These are phyloP conservation scores for Hippopotamyrus pictus DNA, from an alignment of 2,797 vertebrate genomes.

Conservation along the genomic window DNA sequence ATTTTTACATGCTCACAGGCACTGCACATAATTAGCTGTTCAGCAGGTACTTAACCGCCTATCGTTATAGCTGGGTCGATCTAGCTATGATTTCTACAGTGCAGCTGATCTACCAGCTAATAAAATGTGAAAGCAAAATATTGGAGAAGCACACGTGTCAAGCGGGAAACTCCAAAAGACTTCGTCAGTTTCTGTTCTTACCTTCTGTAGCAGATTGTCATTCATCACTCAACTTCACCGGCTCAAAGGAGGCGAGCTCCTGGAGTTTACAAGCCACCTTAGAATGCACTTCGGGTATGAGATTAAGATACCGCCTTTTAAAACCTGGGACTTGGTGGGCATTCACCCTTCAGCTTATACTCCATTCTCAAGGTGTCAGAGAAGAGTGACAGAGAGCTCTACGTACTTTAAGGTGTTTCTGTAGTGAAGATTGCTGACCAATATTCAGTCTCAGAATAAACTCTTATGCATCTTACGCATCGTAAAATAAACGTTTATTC, in stretches of 20 bases:
- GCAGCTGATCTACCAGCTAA: not conserved
- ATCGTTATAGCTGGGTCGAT: not conserved
- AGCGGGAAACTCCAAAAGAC: not conserved
- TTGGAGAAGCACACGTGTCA: not conserved
- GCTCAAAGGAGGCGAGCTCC: not conserved
- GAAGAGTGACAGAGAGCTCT: not conserved
- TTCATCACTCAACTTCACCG: not conserved
- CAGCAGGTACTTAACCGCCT: not conserved
- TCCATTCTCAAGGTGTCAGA: not conserved
- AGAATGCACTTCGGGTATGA: not conserved
- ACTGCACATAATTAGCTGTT: not conserved
- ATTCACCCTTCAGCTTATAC: not conserved
- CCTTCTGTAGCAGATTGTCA: not conserved
- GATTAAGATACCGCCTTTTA: not conserved
- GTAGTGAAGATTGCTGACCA: not conserved
- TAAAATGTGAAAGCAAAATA: not conserved
- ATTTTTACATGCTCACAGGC: not conserved
- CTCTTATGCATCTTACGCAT: not conserved
- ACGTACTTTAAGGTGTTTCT: not conserved
- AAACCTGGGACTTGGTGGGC: not conserved
- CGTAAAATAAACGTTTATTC: not conserved
- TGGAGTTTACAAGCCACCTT: not conserved
- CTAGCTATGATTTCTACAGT: not conserved
- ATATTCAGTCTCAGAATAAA: not conserved
- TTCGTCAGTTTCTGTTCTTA: not conserved